Evolutionary conservation across 2,888 invertebrate species (phyloP), one percentile per base, ranked within the genome.

Genomic region (Hedychridium roseum): DNA sequence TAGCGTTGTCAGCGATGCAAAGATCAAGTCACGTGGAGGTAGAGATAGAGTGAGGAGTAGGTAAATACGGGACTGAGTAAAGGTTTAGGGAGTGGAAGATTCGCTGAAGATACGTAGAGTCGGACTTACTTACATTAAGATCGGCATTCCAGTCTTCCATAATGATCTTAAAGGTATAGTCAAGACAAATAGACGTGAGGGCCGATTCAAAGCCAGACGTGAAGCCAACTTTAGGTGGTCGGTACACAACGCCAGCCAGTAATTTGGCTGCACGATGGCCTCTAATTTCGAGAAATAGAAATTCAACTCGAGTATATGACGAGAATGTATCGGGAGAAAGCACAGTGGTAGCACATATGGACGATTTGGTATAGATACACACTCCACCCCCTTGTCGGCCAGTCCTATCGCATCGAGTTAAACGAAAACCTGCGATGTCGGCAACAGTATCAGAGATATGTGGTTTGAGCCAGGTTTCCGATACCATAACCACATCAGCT

Each of bases 381-480:
- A 38, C 38, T 2, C 38, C 38, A 23, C 38, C 38, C 6, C 26
- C 38, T 7, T 14, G 11, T 4, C 14, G 16, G 3, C 38, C 38
- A 4, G n/a, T 23, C 5, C 38, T 3, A 38, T 38, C 38, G 16
- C 38, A 38, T 2, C 38, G 38, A 2, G 6, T 5, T 5, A 20
- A 11, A 12, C 23, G 20, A 12, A 5, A 38, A 6, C 26, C 38
- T 2, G 11, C 6, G 5, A 38, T 2, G 6, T 2, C n/a, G 20
- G 14, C 21, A 2, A 23, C 2, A 2, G 9, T 5, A 38, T 38
- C 38, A 2, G 21, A 3, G 3, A 38, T 11, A 23, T 23, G 23
- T 4, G 38, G 26, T 23, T 38, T 38, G 9, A 23, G 26, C 23
- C 38, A 38, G 3, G 38, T 18, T 16, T 38, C 38, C 4, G 38